Conservation (phyloP, 1,140 invertebrate genomes). For the Drosophila melanica region DNA sequence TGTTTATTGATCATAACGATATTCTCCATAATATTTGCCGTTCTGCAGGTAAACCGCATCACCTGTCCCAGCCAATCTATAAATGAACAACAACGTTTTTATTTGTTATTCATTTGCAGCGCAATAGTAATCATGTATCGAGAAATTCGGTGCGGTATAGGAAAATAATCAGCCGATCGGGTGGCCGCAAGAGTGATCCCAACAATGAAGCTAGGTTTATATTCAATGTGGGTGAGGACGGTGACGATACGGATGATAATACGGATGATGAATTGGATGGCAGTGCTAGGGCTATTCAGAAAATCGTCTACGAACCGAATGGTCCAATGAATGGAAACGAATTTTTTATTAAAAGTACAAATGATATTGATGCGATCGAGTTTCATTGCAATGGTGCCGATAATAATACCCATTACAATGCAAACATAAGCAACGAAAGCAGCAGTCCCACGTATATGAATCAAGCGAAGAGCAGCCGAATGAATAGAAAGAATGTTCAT, state of each 20-base stretch:
- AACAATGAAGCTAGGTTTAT: constrained; percentile 66
- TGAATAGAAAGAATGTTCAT: constrained; percentile 41
- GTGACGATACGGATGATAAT: constrained; percentile 58
- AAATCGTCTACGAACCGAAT: constrained; percentile 55
- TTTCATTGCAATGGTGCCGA: constrained; percentile 58
- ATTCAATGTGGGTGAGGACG: constrained; percentile 68
- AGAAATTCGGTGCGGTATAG: constrained; percentile 68
- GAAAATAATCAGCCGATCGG: constrained; percentile 55
- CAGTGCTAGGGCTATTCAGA: constrained; percentile 25
- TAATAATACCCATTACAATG: constrained; percentile 23
- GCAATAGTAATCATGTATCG: constrained; percentile 66
- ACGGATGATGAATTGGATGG: constrained; percentile 48
- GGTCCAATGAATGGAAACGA: constrained; percentile 65
- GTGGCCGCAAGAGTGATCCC: constrained; percentile 25
- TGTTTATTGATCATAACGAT: constrained; percentile 88
- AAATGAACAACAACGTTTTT: not conserved
- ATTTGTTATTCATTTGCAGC: constrained; percentile 29
- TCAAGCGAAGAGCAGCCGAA: constrained; percentile 12
- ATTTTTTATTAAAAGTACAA: constrained; percentile 78
- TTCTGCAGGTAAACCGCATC: constrained; percentile 86
- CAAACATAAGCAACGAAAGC: constrained; percentile 24
- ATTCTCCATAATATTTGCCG: constrained; percentile 88
- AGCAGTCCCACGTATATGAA: constrained; percentile 35
- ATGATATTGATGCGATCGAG: constrained; percentile 79
- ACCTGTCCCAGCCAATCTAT: not conserved